Evolutionary conservation across 1,140 invertebrate genomes (phyloP), one percentile per base, ranked within the genome.

Genomic region (Formica exsecta): DNA sequence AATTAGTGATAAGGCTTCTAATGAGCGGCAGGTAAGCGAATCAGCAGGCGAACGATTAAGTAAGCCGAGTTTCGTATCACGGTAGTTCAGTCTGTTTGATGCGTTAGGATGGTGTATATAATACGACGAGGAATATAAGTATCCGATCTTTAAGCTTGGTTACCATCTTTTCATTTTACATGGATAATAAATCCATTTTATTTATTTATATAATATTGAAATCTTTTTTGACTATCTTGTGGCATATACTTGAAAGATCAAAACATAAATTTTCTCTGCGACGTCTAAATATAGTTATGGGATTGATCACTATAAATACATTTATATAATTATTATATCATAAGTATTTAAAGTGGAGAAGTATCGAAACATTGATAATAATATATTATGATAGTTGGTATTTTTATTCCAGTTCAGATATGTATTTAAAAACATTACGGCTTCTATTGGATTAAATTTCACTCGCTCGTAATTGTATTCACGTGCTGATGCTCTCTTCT

Each of bases 1-100:
- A 95, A 95, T 95, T 94, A 95, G 93, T 93, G 95, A 94, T 95
- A 95, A 95, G 95, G 92, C 92, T 94, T 95, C 93, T 95, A 95
- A 95, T 95, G 95, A 95, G 94, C 92, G 92, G 93, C 94, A 95
- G 94, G 94, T 95, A 94, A 94, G 89, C 90, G 91, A 92, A 86
- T 77, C 71, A 84, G 19, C 48, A 70, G 66, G 64, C 86, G 66
- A 77, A 54, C 22, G 48, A 76, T 57, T 48, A 48, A 48, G 57
- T 73, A 74, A 61, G 54, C 54, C 29, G n/a, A 54, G 25, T 54
- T 65, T 80, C 64, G 25, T 83, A 70, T 70, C 44, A 64, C 54
- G 59, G 76, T 61, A 32, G 38, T 41, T 73, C 68, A 38, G 38
- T 62, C 11, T 29, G 54, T 83, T 73, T 83, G 54, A 71, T 36